Conservation (phyloP, 2,113 vertebrate genomes). For the Pleuronectes platessa region DNA sequence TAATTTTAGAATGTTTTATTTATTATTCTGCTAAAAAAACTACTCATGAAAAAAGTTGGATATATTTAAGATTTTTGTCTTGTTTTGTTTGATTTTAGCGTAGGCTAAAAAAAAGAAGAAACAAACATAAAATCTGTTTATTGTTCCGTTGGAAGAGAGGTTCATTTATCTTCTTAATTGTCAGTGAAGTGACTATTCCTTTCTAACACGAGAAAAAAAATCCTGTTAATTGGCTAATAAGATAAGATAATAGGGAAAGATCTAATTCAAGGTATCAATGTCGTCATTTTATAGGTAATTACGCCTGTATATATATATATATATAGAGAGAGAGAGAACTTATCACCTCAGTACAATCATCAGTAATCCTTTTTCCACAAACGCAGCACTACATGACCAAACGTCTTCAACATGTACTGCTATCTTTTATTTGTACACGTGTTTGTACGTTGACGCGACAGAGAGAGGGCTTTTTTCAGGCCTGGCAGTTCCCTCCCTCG, state of each 20-base stretch:
- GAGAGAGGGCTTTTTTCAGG: conserved; percentile 30
- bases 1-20: no score
- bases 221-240: neutral
- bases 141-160: no score
- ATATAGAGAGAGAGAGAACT: conserved; percentile 1
- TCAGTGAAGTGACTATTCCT: neutral
- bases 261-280: neutral
- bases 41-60: no score
- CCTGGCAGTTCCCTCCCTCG: conserved; percentile 41
- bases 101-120: no score
- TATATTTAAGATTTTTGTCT: no score
- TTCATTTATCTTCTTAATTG: no score
- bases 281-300: neutral
- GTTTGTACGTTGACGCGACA: neutral
- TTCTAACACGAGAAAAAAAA: neutral
- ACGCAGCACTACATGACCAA: neutral
- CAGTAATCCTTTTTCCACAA: conserved; percentile 18
- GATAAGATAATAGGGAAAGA: neutral
- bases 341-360: neutral
- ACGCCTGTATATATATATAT: neutral
- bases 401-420: neutral
- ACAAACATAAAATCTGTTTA: no score
- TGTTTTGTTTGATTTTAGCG: no score
- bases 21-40: no score
- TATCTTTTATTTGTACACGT: neutral